These are phyloP conservation scores for Myiotriccus ornatus DNA, from an alignment of 2,797 vertebrate genomes.

Conservation along the genomic window DNA sequence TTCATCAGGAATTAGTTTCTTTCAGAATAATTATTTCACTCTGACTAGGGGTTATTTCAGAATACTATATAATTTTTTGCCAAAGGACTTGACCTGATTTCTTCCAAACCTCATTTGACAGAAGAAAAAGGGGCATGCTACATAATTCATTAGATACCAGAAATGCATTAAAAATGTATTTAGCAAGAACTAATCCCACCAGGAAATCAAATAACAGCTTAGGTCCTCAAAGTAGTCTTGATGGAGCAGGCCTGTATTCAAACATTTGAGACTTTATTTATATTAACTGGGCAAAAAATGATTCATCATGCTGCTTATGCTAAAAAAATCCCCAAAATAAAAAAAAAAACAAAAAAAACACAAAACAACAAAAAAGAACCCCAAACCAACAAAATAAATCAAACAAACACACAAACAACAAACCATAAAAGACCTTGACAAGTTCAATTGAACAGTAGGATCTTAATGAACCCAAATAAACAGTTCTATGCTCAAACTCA, in stretches of 20 bases:
- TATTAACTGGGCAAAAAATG: background rate
- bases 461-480: background rate
- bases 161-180: slow-evolving; percentile 64
- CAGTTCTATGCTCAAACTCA: background rate
- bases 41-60: background rate
- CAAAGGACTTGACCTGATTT: slow-evolving; percentile 45
- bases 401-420: background rate
- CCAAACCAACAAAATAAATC: background rate
- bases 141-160: slow-evolving; percentile 60
- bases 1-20: background rate
- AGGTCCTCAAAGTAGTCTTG: slow-evolving; percentile 28
- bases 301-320: background rate
- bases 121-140: background rate
- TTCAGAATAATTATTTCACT: background rate
- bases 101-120: slow-evolving; percentile 33
- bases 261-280: background rate
- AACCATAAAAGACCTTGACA: background rate
- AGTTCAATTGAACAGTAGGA: background rate
- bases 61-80: background rate
- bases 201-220: slow-evolving; percentile 50
- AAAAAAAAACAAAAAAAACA: background rate
- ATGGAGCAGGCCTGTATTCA: background rate
- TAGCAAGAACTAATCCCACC: slow-evolving; percentile 27
- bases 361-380: background rate
- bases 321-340: background rate